Base-by-base conservation (phyloP, 2,888 invertebrate species). In the Andricus curvator region DNA sequence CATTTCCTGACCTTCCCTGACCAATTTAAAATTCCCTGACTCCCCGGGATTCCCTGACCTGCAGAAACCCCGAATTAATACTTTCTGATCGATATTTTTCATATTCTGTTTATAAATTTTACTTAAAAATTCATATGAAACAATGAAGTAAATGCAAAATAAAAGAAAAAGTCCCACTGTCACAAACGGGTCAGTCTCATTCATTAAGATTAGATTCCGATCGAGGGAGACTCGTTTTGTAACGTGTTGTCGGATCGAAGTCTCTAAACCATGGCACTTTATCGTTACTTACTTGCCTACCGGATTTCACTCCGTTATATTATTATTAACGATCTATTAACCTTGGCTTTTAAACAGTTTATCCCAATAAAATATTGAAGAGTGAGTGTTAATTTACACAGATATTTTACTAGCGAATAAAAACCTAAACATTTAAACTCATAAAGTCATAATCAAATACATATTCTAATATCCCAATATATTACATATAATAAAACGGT, bases 191-290 rank as follows among this genome's bases (percentile, higher is more conserved):
- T 29, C 25, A 51, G 51, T 51, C 17, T 70, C 51, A 70, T 70
- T 70, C 70, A 51, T 51, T 51, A 51, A 51, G 70, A 70, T 70
- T 70, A 70, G 70, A 70, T 70, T 51, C 22, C 22, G 9, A 70
- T 70, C 70, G 9, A 70, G 25, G 17, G 51, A 33, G 48, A 70
- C 48, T 29, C 4, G 70, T 70, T 70, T 70, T 70, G 70, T 51
- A 17, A 70, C n/a, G 41, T 67, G 37, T 37, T 67, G 22, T n/a
- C 41, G 67, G 48, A 44, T 29, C 29, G 8, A 25, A 25, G 25
- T n/a, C 20, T 70, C 17, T 48, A 70, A 70, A 48, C 25, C 37
- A 20, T 29, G 17, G 29, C 4, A 41, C n/a, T 67, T 67, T 67
- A 67, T 70, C 20, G 70, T 70, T 70, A 70, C 3, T 51, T 70